These are phyloP conservation scores for Lophotriccus pileatus DNA, from an alignment of 2,797 vertebrate genomes.

Conservation along the genomic window DNA sequence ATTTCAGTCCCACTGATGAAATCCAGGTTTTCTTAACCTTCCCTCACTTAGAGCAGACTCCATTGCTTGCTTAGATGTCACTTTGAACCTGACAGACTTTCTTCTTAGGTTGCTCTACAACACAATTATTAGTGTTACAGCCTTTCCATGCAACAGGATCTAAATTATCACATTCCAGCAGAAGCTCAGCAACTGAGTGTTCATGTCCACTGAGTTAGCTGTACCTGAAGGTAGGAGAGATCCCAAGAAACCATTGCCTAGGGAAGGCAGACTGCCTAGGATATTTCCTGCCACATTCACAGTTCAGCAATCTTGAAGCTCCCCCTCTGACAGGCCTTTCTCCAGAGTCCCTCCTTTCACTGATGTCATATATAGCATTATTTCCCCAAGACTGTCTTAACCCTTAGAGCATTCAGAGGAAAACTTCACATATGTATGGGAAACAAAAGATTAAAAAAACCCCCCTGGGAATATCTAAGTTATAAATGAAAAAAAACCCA, in stretches of 20 bases:
- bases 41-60: neutral
- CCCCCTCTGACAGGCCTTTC: neutral
- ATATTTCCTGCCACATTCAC: neutral
- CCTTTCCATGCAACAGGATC: neutral
- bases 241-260: neutral
- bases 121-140: neutral
- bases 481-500: neutral
- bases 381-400: neutral
- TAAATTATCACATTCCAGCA: neutral
- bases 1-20: neutral
- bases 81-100: neutral
- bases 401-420: neutral
- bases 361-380: neutral
- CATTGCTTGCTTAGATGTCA: neutral
- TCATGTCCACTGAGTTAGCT: neutral
- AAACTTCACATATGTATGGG: neutral
- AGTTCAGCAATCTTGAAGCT: neutral
- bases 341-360: neutral
- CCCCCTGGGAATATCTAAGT: neutral
- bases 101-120: neutral
- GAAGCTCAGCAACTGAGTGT: neutral
- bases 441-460: neutral
- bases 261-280: neutral
- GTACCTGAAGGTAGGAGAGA: neutral
- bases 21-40: neutral